phyloP scores from a whole-genome alignment of 2,888 invertebrate genomes.

The Andrena bicolor region DNA sequence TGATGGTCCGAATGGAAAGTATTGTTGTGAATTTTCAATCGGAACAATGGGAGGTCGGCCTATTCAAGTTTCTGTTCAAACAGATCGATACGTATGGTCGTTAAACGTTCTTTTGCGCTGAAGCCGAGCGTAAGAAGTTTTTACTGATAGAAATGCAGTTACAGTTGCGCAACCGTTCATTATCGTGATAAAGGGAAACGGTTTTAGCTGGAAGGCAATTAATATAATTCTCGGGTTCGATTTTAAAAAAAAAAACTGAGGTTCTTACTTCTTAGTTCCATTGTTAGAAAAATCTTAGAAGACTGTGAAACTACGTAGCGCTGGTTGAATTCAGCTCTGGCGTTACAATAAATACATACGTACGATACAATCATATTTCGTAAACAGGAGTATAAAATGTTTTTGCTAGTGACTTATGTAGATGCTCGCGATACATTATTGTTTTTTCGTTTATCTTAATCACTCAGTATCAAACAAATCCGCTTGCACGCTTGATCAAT shows the following conservation, averaged over 20 bases:
- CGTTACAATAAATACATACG: too few species aligned
- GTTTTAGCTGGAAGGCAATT: too few species aligned
- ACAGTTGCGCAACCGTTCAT: not conserved
- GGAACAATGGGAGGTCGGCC: too few species aligned
- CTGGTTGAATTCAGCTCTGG: too few species aligned
- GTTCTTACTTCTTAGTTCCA: too few species aligned
- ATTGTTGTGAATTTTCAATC: too few species aligned
- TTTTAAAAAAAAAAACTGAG: too few species aligned
- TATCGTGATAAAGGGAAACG: not conserved
- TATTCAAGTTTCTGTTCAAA: not conserved
- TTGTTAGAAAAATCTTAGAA: too few species aligned
- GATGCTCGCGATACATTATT: not conserved
- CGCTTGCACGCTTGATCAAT: not conserved
- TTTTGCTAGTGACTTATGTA: not conserved
- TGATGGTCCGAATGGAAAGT: too few species aligned
- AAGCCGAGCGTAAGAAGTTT: not conserved
- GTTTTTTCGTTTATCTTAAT: conserved; percentile 9
- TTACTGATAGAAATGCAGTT: not conserved
- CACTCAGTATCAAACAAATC: not conserved
- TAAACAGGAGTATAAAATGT: not conserved
- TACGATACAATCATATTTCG: too few species aligned
- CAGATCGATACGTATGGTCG: not conserved
- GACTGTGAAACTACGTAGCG: too few species aligned
- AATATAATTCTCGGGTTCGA: too few species aligned
- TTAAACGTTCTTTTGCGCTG: not conserved